Evolutionary conservation across 2,113 vertebrate genomes (phyloP), one percentile per base, ranked within the genome.

Genomic region (Nyctibius bracteatus): DNA sequence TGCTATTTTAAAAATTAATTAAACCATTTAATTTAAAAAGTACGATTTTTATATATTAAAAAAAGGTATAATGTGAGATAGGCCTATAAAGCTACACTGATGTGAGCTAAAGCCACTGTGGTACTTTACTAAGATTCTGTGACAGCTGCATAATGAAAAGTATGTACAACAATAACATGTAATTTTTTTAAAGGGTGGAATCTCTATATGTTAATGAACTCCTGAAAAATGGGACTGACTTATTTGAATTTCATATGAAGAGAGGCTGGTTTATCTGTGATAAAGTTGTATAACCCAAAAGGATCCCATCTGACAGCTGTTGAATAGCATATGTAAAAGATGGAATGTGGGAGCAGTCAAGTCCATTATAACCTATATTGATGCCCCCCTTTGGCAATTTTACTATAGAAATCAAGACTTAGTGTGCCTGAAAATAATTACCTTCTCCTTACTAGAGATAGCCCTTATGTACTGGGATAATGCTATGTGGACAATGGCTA

Each of bases 351-450:
- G 73, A 93, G 54, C 83, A 75, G 44, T 88, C 39, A 87, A 85
- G 88, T 87, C 70, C 81, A 75, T 94, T 81, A 73, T 73, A 91
- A 66, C 22, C 31, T 65, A 62, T 72, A 92, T 65, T 65, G 73
- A 75, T 84, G 77, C 12, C 41, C 23, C 39, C 2, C 58, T 86
- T 85, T 79, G 47, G 77, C 54, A 94, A 67, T 94, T 89, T 96
- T 79, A 62, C 81, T 72, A 62, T 46, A 94, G 92, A 94, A 96
- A 89, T 92, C 70, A 96, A 73, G 81, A 87, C 58, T 81, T 94
- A 84, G 83, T 72, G 88, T 1, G 8, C 57, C 70, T 91, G 87
- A 81, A 94, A 96, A 97, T 81, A 95, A 96, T 88, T 94, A 81
- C 81, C 54, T 93, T 91, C 88, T 93, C 37, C 57, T 92, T 81